Percentiles rank a stretch among this genome's conserved stretches.
Conservation (phyloP, 2,797 vertebrate genomes). For the Streptopelia turtur region DNA sequence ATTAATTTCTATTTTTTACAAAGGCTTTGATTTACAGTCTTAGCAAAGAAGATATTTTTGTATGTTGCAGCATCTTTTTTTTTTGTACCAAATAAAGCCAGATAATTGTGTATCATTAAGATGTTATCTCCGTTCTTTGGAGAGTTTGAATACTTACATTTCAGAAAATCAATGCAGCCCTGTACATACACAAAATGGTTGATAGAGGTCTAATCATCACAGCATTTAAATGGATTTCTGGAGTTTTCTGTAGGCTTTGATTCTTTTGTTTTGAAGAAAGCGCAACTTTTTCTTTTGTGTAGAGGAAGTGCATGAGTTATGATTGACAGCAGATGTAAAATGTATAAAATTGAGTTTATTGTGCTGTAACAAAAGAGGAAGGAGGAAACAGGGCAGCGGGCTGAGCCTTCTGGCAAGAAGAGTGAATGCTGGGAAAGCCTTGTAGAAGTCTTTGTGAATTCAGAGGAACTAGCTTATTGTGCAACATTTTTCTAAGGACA, state of each 20-base stretch:
- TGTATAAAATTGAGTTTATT: not conserved
- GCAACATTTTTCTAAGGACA: not conserved
- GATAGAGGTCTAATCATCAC: not conserved
- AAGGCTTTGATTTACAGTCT: not conserved
- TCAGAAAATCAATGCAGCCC: not conserved
- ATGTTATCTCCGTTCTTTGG: not conserved
- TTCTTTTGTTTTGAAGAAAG: constrained; percentile 7
- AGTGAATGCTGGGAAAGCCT: not conserved
- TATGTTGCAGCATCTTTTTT: not conserved
- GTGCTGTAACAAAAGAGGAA: constrained; percentile 8
- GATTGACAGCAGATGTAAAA: not conserved
- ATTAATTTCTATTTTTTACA: not conserved
- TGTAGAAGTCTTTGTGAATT: not conserved
- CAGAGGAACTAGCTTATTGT: not conserved
- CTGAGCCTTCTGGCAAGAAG: not conserved
- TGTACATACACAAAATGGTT: not conserved
- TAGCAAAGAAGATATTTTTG: not conserved
- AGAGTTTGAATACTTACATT: not conserved
- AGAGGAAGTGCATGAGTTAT: not conserved
- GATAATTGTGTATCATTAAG: not conserved
- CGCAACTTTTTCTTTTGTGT: not conserved
- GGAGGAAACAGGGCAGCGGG: not conserved
- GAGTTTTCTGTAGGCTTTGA: not conserved
- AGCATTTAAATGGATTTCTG: constrained; percentile 29
- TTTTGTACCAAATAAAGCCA: not conserved